Conservation (phyloP, 2,888 invertebrate genomes). For the Sinotaia quadrata region DNA sequence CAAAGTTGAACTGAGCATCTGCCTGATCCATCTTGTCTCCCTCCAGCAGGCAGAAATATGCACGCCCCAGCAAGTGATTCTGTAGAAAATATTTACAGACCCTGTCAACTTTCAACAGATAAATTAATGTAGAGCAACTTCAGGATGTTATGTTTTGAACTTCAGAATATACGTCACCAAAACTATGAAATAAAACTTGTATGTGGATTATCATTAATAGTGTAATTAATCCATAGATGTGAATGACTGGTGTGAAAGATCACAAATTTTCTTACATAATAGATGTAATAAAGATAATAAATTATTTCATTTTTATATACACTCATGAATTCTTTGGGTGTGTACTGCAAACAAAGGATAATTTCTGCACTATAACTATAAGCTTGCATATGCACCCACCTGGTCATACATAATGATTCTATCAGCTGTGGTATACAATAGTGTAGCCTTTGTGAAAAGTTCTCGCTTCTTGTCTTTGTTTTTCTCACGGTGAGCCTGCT, state of each 20-base stretch:
- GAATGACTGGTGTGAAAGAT: too few relatives aligned
- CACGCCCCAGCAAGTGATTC: slow-evolving; percentile 97
- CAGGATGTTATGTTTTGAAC: background rate
- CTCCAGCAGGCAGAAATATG: slow-evolving; percentile 97
- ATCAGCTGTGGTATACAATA: slow-evolving; percentile 97
- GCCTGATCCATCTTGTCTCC: slow-evolving; percentile 99
- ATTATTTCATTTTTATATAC: too few relatives aligned
- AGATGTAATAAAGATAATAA: too few relatives aligned
- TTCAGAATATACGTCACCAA: background rate
- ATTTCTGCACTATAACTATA: background rate
- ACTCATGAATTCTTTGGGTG: too few relatives aligned
- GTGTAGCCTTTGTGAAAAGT: slow-evolving; percentile 90
- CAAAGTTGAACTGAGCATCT: slow-evolving; percentile 99
- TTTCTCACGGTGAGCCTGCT: slow-evolving; percentile 87
- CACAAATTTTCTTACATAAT: background rate
- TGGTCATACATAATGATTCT: slow-evolving; percentile 99
- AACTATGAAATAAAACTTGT: background rate
- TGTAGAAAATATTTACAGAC: slow-evolving; percentile 69
- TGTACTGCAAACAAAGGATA: background rate
- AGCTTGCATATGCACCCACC: slow-evolving; percentile 74
- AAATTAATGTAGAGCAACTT: background rate
- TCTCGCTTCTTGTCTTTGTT: slow-evolving; percentile 93
- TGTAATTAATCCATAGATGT: too few relatives aligned
- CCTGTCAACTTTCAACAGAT: background rate
- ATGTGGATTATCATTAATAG: too few relatives aligned